Evolutionary conservation across 2,113 vertebrate genomes (phyloP), one percentile per base, ranked within the genome.

Genomic region (Labrus mixtus): DNA sequence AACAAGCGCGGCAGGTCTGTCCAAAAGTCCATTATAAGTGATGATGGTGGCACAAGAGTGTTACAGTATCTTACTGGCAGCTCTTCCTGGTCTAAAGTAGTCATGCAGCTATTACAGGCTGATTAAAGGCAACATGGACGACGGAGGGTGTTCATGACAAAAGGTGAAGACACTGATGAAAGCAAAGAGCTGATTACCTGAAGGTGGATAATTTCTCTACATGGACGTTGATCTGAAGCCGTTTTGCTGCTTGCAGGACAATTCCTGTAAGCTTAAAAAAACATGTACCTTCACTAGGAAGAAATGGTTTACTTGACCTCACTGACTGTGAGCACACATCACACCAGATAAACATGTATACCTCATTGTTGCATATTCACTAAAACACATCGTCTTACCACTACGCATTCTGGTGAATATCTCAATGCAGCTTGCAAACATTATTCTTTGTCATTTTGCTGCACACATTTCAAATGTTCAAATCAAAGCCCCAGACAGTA

Each of bases 181-280:
- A 3, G 10, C 10, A 45, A 55, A 16, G 36, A 45, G 13, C 3
- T 6, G 3, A 94, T 95, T 94, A 99, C 98, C 91, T 83, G 91
- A 97, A 98, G 4, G 43, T 80, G 4, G 91, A 73, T 9, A 97
- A 39, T 73, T 96, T 93, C 83, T 92, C 89, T 4, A 99, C 63
- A 0, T 92, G 94, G 70, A 96, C 90, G 0, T 99, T 99, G 90
- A 99, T 50, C 88, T 99, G 98, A 73, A 98, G 89, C 77, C 96
- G 88, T 89, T 98, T 99, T 48, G 96, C 95, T 45, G 94, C 97
- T 87, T 65, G 94, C 45, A 99, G 79, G 62, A 99, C 78, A 1
- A 96, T 58, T 60, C 98, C 98, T 4, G 97, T 99, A 36, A 98
- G 92, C 98, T 99, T 93, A 16, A 45, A 83, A 83, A 90, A 64